Evolutionary conservation across 2,888 invertebrate genomes (phyloP).

Genomic region (Gnatocerus cornutus): DNA sequence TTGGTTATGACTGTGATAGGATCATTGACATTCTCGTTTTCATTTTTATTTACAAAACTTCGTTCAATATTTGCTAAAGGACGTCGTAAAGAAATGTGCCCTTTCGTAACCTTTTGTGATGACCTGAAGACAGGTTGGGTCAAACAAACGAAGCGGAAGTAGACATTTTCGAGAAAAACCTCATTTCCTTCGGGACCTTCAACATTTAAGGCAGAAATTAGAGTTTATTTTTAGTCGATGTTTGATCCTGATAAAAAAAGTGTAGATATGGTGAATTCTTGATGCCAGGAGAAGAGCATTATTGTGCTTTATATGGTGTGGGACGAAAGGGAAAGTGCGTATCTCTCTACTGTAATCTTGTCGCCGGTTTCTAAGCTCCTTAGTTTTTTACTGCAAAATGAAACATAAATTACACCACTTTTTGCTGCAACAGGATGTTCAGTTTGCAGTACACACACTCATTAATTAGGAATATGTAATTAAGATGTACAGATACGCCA

Average conservation of each 20-base stretch:
- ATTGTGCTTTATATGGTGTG: not conserved
- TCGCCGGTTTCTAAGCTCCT: not conserved
- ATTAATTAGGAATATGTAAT: too few relatives aligned
- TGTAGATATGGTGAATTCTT: too few relatives aligned
- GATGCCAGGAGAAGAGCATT: not conserved
- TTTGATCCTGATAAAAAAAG: too few relatives aligned
- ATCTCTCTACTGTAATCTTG: constrained; percentile 11
- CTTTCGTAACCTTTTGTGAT: constrained; percentile 42
- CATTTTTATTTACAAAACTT: constrained; percentile 33
- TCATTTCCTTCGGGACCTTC: constrained; percentile 12
- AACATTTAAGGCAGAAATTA: constrained; percentile 23
- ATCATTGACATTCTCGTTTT: constrained; percentile 23
- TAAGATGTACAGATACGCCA: too few relatives aligned
- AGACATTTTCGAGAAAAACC: constrained; percentile 21
- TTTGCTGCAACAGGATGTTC: constrained; percentile 18
- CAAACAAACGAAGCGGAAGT: constrained; percentile 35
- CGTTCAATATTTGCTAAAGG: constrained; percentile 30
- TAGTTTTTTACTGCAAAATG: constrained; percentile 20
- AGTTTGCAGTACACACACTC: not conserved
- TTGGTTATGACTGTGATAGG: constrained; percentile 5
- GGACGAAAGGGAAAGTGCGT: not conserved
- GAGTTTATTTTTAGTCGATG: not conserved
- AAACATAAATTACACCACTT: constrained; percentile 20
- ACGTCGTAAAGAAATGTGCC: constrained; percentile 20
- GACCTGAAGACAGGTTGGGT: constrained; percentile 30